Evolutionary conservation across 1,140 invertebrate genomes (phyloP).

Genomic region (Plodia interpunctella): DNA sequence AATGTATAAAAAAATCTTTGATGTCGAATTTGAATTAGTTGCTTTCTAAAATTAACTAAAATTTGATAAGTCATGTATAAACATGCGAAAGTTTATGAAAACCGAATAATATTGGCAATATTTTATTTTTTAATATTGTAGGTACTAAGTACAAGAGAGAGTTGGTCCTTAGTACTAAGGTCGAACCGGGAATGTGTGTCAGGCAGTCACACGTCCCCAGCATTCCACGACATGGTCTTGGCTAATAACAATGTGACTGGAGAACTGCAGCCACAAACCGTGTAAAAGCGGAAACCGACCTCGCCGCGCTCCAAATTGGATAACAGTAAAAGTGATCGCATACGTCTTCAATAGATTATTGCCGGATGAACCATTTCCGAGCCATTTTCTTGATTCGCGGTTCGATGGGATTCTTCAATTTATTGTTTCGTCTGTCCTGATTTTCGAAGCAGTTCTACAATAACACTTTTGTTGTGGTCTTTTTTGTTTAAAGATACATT

Average conservation of each 20-base stretch:
- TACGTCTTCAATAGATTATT: conserved; percentile 66
- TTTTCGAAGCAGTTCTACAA: background rate
- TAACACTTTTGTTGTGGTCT: background rate
- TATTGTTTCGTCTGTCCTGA: conserved; percentile 21
- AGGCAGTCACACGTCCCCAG: conserved; percentile 53
- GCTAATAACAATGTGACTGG: conserved; percentile 63
- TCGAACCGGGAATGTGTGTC: conserved; percentile 54
- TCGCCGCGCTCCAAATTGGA: conserved; percentile 69
- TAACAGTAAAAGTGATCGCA: conserved; percentile 75
- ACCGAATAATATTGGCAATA: too few relatives aligned
- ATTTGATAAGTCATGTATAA: too few relatives aligned
- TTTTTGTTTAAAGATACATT: background rate
- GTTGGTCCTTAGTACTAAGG: conserved; percentile 21
- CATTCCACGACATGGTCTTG: conserved; percentile 59
- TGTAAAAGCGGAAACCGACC: conserved; percentile 70
- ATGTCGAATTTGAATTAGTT: too few relatives aligned
- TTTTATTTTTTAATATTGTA: too few relatives aligned
- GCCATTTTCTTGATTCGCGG: conserved; percentile 55
- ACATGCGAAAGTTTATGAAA: too few relatives aligned
- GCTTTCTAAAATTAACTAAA: too few relatives aligned
- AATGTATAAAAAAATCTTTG: too few relatives aligned
- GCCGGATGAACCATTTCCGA: conserved; percentile 40
- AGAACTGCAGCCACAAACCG: conserved; percentile 57
- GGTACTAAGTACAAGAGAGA: too few relatives aligned
- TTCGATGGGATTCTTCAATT: conserved; percentile 48